phyloP scores from a whole-genome alignment of 2,113 vertebrate genomes.

The Cyphomyrus plagiostoma region DNA sequence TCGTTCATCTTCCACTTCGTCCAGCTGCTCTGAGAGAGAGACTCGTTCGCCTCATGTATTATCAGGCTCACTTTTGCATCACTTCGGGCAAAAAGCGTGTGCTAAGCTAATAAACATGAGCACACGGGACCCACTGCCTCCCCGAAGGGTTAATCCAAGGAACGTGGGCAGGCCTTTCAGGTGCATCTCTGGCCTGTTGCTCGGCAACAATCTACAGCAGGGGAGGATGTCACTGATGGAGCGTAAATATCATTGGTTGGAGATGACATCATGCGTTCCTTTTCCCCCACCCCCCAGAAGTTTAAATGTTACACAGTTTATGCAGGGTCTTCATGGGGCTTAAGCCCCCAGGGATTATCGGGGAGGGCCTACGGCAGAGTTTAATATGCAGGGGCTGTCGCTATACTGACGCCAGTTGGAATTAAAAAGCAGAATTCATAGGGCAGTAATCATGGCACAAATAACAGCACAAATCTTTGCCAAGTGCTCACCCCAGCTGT shows the following conservation, averaged over 20 bases:
- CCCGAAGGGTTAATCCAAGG: constrained; percentile 49
- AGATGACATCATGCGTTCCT: constrained; percentile 61
- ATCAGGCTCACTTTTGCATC: background rate
- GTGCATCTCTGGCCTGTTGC: constrained; percentile 58
- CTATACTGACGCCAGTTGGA: constrained; percentile 12
- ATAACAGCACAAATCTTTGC: constrained; percentile 1
- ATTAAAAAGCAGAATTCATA: constrained; percentile 36
- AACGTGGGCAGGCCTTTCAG: constrained; percentile 45
- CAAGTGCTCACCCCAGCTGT: background rate
- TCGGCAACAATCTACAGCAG: constrained; percentile 49
- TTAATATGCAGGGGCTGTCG: constrained; percentile 28
- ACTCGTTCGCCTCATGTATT: background rate
- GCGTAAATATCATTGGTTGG: constrained; percentile 64
- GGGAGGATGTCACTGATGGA: constrained; percentile 59
- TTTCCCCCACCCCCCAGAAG: constrained; percentile 35
- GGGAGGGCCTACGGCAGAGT: constrained; percentile 39
- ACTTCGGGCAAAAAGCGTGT: background rate
- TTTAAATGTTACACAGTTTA: constrained; percentile 54
- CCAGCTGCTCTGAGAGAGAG: background rate
- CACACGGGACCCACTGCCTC: constrained; percentile 38
- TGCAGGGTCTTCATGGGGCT: constrained; percentile 49
- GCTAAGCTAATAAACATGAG: background rate
- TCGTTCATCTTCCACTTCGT: background rate
- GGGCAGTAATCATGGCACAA: background rate
- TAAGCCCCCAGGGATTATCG: constrained; percentile 40